Evolutionary conservation across 2,888 invertebrate species (phyloP), one percentile per base, ranked within the genome.

Genomic region (Syrista parreyssii): DNA sequence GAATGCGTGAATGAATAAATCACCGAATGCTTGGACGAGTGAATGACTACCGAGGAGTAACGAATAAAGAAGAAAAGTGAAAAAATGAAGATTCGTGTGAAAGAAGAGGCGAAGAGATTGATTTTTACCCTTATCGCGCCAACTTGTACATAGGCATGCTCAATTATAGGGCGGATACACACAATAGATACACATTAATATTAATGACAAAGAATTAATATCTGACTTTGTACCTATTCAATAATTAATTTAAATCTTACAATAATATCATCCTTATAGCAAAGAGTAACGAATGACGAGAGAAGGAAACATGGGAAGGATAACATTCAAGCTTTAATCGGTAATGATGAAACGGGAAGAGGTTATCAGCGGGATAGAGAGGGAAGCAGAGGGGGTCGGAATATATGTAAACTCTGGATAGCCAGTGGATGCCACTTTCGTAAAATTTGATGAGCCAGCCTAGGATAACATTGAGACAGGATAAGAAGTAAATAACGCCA

Each of bases 211-310:
- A 82, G 82, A 88, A 90, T 88, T 88, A 89, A 88, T 88, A 89
- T 89, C 86, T 85, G 87, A 89, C 89, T 90, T 90, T 90, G 89
- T 90, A 90, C 89, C 88, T 90, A 90, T 89, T 88, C 85, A 88
- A 85, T 87, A 88, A 88, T 89, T 88, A 87, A 86, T 81, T 84
- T 86, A 32, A 76, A 80, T 76, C 75, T 81, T 77, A 81, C 80
- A 82, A 79, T 34, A 76, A 81, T 80, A 86, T 82, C 80, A 80
- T 84, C 80, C 81, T 76, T 81, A 83, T 81, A 72, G 81, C 79
- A 80, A 79, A 79, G 79, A 79, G 79, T 79, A 73, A 78, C 76
- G 80, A 79, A 79, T 76, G 76, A 68, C 68, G 31, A 71, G 78
- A 76, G 33, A 72, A 68, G 75, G 34, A 40, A 40, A 40, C 4